phyloP scores from a whole-genome alignment of 2,113 vertebrate species.

The Odontesthes bonariensis region DNA sequence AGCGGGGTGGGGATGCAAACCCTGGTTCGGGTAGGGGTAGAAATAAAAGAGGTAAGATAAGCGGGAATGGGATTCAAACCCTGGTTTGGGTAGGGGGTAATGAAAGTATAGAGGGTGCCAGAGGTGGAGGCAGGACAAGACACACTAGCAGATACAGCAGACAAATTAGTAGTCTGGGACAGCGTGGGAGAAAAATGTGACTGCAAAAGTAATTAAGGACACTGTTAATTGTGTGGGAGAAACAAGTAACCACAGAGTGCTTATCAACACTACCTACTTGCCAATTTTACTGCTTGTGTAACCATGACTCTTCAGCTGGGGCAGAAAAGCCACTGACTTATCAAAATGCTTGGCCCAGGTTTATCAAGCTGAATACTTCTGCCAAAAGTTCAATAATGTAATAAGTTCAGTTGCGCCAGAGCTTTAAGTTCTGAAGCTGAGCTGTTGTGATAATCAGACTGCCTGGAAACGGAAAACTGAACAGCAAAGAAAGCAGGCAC shows the following conservation, averaged over 20 bases:
- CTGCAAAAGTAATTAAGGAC: slow-evolving; percentile 50
- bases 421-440: slow-evolving; percentile 8
- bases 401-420: slow-evolving; percentile 20
- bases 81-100: no score
- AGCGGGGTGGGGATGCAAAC: no score
- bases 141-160: no score
- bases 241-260: slow-evolving; percentile 46
- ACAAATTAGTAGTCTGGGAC: slow-evolving; percentile 30
- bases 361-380: slow-evolving; percentile 21
- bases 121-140: no score
- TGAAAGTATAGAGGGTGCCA: no score
- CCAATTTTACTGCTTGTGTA: slow-evolving; percentile 45
- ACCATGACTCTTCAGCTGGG: slow-evolving; percentile 30
- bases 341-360: slow-evolving; percentile 32
- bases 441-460: slow-evolving; percentile 40
- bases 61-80: no score
- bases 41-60: no score
- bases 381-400: slow-evolving; percentile 45
- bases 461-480: slow-evolving; percentile 24
- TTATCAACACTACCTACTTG: slow-evolving; percentile 53
- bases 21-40: no score
- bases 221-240: slow-evolving; percentile 63
- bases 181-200: slow-evolving; percentile 63
- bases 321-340: background rate
- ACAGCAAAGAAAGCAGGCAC: slow-evolving; percentile 4